Evolutionary conservation across 1,140 invertebrate species (phyloP).

Genomic region (Saccostrea cuccullata): DNA sequence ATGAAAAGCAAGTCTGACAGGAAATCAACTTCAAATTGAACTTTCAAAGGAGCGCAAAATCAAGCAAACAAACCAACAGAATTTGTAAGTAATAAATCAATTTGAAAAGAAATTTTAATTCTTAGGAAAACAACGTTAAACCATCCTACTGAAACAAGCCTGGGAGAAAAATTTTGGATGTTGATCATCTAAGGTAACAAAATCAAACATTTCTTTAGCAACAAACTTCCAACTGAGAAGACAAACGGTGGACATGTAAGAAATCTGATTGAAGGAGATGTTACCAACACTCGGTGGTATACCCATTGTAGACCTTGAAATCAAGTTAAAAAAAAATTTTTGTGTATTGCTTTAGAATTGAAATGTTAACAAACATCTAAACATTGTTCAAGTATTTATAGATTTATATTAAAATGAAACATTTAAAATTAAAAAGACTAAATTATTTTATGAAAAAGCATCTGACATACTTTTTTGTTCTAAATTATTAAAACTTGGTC

Average conservation of each 20-base stretch:
- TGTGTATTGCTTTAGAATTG: too few relatives aligned
- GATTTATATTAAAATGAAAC: too few relatives aligned
- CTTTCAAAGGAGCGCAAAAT: neutral
- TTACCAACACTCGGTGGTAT: neutral
- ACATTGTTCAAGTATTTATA: too few relatives aligned
- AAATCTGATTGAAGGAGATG: neutral
- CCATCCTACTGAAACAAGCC: neutral
- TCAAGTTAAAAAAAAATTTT: too few relatives aligned
- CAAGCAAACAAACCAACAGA: neutral
- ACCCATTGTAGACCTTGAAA: neutral
- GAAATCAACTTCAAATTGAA: neutral
- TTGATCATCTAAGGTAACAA: neutral
- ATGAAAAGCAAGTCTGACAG: neutral
- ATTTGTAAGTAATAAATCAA: conserved; percentile 27
- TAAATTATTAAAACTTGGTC: too few relatives aligned
- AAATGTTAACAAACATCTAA: too few relatives aligned
- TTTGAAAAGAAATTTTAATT: conserved; percentile 10
- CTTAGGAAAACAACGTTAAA: neutral
- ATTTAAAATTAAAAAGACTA: too few relatives aligned
- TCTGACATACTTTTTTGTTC: too few relatives aligned
- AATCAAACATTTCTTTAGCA: neutral
- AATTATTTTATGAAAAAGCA: too few relatives aligned
- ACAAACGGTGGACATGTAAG: neutral
- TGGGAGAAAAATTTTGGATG: neutral
- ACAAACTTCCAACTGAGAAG: neutral